These are phyloP conservation scores for Pomacea canaliculata DNA, from an alignment of 2,888 invertebrate genomes.

Conservation along the genomic window DNA sequence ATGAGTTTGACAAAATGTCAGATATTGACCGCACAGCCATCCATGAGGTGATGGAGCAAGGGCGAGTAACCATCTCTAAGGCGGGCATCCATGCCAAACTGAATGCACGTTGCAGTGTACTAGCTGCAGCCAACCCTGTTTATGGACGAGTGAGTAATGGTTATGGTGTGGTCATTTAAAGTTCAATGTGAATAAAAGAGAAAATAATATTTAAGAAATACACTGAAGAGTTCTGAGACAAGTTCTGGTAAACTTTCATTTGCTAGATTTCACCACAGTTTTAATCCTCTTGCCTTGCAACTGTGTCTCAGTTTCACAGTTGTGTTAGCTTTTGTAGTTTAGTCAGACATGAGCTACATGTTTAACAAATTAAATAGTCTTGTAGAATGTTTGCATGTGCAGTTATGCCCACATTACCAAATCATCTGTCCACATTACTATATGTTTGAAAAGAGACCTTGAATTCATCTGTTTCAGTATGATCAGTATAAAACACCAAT, in stretches of 20 bases:
- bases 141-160: conserved; percentile 83
- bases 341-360: no score
- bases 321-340: no score
- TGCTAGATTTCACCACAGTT: no score
- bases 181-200: background rate
- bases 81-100: conserved; percentile 97
- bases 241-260: no score
- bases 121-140: conserved; percentile 99
- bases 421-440: no score
- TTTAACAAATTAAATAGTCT: no score
- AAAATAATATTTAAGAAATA: no score
- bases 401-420: no score
- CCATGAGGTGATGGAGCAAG: conserved; percentile 99
- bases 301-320: no score
- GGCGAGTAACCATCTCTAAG: conserved; percentile 94
- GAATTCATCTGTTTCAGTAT: conserved; percentile 77
- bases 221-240: no score
- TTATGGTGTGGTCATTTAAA: background rate
- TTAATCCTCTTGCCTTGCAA: no score
- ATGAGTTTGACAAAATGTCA: conserved; percentile 98
- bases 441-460: background rate
- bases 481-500: conserved; percentile 99
- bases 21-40: conserved; percentile 99
- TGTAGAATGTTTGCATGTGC: no score
- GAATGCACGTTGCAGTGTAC: conserved; percentile 96